Evolutionary conservation across 2,113 vertebrate species (phyloP).

Genomic region (Calyptommatus sinebrachiatus): DNA sequence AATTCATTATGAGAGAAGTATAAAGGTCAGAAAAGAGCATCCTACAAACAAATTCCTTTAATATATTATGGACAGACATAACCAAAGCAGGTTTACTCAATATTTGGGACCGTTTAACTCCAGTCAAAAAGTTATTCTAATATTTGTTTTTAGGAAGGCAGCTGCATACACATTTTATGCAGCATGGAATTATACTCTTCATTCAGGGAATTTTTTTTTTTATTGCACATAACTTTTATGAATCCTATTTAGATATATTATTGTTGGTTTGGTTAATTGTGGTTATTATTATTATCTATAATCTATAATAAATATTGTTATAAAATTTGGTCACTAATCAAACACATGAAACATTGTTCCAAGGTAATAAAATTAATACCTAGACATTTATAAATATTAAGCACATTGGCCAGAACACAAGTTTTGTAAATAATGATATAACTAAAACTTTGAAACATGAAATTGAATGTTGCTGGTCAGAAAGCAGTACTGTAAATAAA

Average conservation of each 20-base stretch:
- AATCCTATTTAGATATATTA: background rate
- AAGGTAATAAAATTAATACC: no score
- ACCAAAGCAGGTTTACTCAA: constrained; percentile 16
- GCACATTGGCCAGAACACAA: no score
- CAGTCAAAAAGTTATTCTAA: constrained; percentile 17
- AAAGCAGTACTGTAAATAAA: no score
- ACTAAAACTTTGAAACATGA: no score
- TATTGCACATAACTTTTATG: background rate
- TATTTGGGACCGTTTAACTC: constrained; percentile 7
- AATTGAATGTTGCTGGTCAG: no score
- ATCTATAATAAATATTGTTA: no score
- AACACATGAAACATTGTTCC: no score
- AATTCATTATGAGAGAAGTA: constrained; percentile 44
- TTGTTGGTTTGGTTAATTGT: no score
- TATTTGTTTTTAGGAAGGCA: background rate
- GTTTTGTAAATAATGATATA: no score
- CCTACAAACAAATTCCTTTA: constrained; percentile 36
- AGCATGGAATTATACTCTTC: background rate
- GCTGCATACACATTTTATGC: background rate
- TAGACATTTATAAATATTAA: no score
- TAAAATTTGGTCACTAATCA: no score
- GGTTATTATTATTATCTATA: no score
- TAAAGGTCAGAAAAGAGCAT: constrained; percentile 40
- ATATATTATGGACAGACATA: constrained; percentile 22
- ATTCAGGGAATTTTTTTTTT: background rate